Evolutionary conservation across 2,113 vertebrate genomes (phyloP).

Genomic region (Menidia beryllina): DNA sequence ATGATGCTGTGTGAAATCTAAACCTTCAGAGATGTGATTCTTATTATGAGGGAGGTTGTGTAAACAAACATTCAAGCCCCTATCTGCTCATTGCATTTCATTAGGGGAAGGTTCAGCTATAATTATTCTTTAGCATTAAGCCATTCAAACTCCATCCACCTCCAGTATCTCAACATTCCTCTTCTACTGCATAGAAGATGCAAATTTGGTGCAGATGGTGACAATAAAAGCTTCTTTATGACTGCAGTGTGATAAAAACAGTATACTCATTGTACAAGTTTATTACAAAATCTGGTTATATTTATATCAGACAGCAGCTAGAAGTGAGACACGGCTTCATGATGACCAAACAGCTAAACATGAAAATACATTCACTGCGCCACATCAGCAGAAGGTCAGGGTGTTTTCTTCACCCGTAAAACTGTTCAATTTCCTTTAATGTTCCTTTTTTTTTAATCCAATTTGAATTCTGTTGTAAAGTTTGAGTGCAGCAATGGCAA

Average conservation of each 20-base stretch:
- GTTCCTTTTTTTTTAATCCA: no score
- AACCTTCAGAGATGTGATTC: slow-evolving; percentile 7
- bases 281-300: background rate
- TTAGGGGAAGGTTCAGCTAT: background rate
- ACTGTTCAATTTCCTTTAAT: no score
- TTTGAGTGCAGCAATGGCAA: no score
- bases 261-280: background rate
- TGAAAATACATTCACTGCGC: background rate
- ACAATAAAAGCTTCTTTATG: background rate
- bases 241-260: background rate
- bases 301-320: background rate
- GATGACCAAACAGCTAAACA: no score
- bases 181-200: background rate
- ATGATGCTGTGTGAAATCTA: slow-evolving; percentile 28
- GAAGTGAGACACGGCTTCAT: background rate
- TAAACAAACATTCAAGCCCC: background rate
- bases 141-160: background rate
- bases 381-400: no score
- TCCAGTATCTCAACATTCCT: background rate
- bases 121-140: background rate
- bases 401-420: background rate
- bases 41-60: background rate
- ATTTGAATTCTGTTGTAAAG: no score
- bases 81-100: slow-evolving; percentile 9
- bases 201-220: slow-evolving; percentile 2